Percentiles rank a stretch among this genome's conserved stretches.
Conservation (phyloP, 2,888 invertebrate species). For the Trimorus sp. region DNA sequence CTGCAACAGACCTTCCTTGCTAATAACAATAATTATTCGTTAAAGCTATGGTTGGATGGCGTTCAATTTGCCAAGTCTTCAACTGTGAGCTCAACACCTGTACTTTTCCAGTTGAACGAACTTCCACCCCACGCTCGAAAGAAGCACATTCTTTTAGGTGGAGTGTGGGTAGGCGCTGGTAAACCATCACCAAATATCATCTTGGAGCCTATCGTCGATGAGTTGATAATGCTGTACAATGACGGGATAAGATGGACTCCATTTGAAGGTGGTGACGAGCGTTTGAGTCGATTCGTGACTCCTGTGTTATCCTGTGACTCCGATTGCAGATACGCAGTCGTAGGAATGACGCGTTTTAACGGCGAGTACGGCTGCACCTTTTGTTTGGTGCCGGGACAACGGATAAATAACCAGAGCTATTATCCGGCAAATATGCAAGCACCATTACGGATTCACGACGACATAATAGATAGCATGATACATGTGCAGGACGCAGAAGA, state of each 20-base stretch:
- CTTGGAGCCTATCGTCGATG: constrained; percentile 18
- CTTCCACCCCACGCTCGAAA: constrained; percentile 19
- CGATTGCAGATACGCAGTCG: constrained; percentile 11
- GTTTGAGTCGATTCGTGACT: constrained; percentile 9
- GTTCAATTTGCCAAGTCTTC: neutral
- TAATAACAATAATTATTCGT: neutral
- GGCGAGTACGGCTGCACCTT: too few relatives aligned
- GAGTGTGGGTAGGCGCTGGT: neutral
- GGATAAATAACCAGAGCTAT: too few relatives aligned
- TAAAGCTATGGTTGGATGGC: neutral
- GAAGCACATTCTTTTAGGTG: constrained; percentile 20
- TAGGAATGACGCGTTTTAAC: too few relatives aligned
- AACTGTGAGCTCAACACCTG: neutral
- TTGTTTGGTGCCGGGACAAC: too few relatives aligned
- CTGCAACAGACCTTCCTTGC: neutral
- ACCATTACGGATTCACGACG: too few relatives aligned
- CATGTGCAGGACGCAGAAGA: neutral
- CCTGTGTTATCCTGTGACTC: constrained; percentile 31
- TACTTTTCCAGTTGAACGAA: constrained; percentile 15
- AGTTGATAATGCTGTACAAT: constrained; percentile 20
- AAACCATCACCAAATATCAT: constrained; percentile 27
- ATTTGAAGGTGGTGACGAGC: neutral
- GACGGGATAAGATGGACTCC: constrained; percentile 20
- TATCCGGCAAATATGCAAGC: too few relatives aligned
- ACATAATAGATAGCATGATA: neutral